Evolutionary conservation across 53 echinoderm and acorn worm species (phyloP).

Genomic region (Paelopatides confundens): DNA sequence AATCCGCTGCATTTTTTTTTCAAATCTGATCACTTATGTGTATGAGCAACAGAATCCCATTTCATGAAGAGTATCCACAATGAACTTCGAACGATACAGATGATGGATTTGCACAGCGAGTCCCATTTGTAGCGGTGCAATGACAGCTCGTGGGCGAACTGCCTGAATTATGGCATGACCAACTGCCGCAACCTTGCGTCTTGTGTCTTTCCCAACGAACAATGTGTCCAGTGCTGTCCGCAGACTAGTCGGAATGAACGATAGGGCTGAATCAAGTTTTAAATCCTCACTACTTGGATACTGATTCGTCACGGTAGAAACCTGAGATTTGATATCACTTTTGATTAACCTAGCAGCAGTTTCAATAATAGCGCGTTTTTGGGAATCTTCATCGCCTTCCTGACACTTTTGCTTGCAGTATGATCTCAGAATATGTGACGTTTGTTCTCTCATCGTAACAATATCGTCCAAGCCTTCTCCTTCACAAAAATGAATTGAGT

Average conservation of each 20-base stretch:
- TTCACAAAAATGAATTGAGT: neutral
- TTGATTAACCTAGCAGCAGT: slow-evolving; percentile 5
- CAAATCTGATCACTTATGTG: neutral
- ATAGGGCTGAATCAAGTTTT: too few relatives aligned
- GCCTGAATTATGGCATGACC: slow-evolving; percentile 58
- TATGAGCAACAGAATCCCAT: neutral
- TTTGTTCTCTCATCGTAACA: neutral
- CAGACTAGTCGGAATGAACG: too few relatives aligned
- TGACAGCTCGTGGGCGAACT: slow-evolving; percentile 30
- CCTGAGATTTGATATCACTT: neutral
- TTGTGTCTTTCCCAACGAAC: neutral
- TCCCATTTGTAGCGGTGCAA: slow-evolving; percentile 67
- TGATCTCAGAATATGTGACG: neutral
- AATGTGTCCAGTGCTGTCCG: too few relatives aligned
- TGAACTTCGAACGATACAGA: neutral
- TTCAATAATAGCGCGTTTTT: slow-evolving; percentile 8
- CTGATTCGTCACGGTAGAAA: too few relatives aligned
- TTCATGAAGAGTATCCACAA: neutral
- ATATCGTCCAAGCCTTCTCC: neutral
- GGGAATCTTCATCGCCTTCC: neutral
- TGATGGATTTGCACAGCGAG: slow-evolving; percentile 63
- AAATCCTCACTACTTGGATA: too few relatives aligned
- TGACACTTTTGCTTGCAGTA: neutral
- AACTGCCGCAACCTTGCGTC: slow-evolving; percentile 53
- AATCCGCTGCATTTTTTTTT: neutral